A percentile compares a stretch with the other conserved stretches of the same genome.
Conservation (phyloP, 1,140 invertebrate species). For the Nasonia giraulti region DNA sequence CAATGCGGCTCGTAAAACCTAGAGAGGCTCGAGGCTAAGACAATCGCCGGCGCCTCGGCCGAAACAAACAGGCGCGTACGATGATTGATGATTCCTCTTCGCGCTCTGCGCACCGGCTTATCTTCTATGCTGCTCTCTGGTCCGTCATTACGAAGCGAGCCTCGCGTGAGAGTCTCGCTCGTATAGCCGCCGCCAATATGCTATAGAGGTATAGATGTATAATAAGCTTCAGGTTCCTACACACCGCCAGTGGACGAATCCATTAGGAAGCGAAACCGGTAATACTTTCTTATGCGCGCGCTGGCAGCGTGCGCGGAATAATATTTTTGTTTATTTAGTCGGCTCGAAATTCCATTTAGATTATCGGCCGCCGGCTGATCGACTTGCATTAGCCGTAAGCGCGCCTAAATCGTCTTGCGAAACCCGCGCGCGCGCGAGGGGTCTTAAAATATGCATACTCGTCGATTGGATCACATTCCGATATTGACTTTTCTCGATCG, state of each 20-base stretch:
- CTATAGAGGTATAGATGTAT: neutral
- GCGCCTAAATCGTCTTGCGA: neutral
- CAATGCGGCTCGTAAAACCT: conserved; percentile 3
- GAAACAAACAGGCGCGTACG: neutral
- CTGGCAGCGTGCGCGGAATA: neutral
- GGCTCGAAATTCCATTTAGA: conserved; percentile 11
- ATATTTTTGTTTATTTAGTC: conserved; percentile 32
- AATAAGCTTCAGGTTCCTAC: neutral
- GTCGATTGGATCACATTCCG: neutral
- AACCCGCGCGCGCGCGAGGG: neutral
- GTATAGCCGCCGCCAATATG: neutral
- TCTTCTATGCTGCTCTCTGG: neutral
- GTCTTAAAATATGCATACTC: conserved; percentile 1
- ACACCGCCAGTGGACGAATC: neutral
- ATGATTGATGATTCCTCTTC: conserved; percentile 43
- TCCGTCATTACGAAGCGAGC: neutral
- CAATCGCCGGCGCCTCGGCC: conserved; percentile 1
- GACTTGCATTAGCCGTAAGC: neutral
- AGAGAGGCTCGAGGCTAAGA: conserved; percentile 20
- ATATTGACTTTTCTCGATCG: conserved; percentile 24
- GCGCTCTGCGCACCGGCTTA: neutral
- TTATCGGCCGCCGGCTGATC: conserved; percentile 12
- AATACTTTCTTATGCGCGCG: neutral
- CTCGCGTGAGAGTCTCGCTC: neutral
- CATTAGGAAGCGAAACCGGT: conserved; percentile 27